Evolutionary conservation across 2,113 vertebrate species (phyloP).

Genomic region (Poicephalus meyeri): DNA sequence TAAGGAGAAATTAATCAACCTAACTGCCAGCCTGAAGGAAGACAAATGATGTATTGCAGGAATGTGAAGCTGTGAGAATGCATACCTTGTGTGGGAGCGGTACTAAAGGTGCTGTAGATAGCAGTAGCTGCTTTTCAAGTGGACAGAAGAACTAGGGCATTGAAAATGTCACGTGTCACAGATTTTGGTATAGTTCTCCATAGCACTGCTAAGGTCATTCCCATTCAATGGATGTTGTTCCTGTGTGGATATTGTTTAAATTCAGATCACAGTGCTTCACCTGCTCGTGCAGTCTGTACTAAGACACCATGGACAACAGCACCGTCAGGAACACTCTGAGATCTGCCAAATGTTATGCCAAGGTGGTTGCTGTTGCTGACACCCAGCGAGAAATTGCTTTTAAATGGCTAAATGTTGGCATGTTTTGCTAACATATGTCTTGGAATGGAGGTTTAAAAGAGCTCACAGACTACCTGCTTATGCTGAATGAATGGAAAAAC

Average conservation of each 20-base stretch:
- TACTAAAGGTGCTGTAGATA: not conserved
- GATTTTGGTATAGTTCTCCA: not conserved
- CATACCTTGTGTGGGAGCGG: not conserved
- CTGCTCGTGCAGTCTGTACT: not conserved
- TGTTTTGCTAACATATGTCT: not conserved
- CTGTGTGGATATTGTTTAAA: not conserved
- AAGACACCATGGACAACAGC: not conserved
- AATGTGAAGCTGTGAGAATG: not conserved
- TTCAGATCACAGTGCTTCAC: not conserved
- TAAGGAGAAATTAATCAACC: not conserved
- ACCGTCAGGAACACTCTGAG: not conserved
- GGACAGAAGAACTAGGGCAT: not conserved
- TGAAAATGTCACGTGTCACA: not conserved
- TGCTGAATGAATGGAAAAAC: not conserved
- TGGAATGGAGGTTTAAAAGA: not conserved
- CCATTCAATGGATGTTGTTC: not conserved
- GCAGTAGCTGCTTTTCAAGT: not conserved
- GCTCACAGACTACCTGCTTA: not conserved
- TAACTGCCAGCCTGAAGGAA: not conserved
- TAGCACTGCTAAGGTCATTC: not conserved
- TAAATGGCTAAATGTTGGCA: not conserved
- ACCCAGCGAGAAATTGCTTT: not conserved
- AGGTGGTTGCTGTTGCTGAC: not conserved
- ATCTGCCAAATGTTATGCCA: not conserved
- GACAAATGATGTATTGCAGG: not conserved